Evolutionary conservation across 2,888 invertebrate species (phyloP), one percentile per base, ranked within the genome.

Genomic region (Eustalomyia histrio): DNA sequence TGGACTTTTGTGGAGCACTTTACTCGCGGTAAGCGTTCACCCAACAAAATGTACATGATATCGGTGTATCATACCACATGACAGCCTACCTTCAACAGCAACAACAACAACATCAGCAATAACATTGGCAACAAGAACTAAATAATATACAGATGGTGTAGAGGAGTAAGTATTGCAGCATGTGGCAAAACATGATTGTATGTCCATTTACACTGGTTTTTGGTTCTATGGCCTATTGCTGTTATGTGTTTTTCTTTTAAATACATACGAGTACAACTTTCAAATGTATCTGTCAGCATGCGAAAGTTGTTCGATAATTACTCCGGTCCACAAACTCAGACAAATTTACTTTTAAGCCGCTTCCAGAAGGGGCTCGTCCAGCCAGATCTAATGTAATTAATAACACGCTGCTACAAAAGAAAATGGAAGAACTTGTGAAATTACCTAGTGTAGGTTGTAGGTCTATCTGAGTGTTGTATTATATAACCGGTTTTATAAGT

Each of bases 81-180:
- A 78, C 78, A 78, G 78, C 69, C 81, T 78, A 78, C 60, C 69
- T 78, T 81, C 65, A 74, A 65, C 69, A 85, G 83, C 85, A 86
- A 87, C 85, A 84, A 35, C 52, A 67, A 83, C 52, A 67, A 83
- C 81, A 29, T n/a, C 53, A 67, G 68, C 21, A 35, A 64, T 53
- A 52, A 58, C 72, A 50, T 53, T 35, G 29, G 39, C 57, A 61
- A 75, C 55, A 79, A 65, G 73, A 68, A 74, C 63, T 18, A 64
- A 74, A 52, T 16, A 52, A 53, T 57, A 55, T 24, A 29, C 74
- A 53, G 57, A 64, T 61, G 50, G 43, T 39, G 29, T 16, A 35
- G 50, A 64, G 29, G 29, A 29, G 29, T 29, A 29, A 29, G 29
- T 63, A 65, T 58, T 75, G 79, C 79, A 76, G 82, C 82, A 82